Evolutionary conservation across 2,113 vertebrate genomes (phyloP), one percentile per base, ranked within the genome.

Genomic region (Hypanus sabinus): DNA sequence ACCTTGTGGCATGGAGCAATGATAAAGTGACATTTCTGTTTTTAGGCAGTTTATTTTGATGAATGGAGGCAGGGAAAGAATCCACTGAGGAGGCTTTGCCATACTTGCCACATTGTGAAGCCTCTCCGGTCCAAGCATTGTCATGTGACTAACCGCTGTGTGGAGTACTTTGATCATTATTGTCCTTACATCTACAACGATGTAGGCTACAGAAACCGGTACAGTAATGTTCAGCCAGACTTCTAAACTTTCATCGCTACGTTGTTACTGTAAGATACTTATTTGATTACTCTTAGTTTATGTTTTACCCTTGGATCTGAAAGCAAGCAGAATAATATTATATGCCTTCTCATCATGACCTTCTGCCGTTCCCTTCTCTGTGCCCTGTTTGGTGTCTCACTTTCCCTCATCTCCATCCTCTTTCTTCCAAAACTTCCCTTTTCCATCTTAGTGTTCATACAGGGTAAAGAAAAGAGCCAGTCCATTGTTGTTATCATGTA

Each of bases 121-220:
- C 95, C 95, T 16, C 94, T 96, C 91, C 95, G 94, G 38, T 93
- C 95, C 30, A 95, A 96, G 92, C 95, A 95, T 46, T 94, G 95
- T 79, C 94, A 94, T 16, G 76, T 95, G 57, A 95, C 95, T 70
- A 95, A 95, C 62, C 94, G 94, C 55, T 96, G 94, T 20, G 95
- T 95, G 57, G 77, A 94, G 57, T 55, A 94, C 36, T 96, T 96
- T 70, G 95, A 96, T 36, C 95, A 96, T 92, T 95, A 96, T 73
- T 95, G 95, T 94, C 95, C 95, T 94, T 96, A 95, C 36, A 94
- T 95, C 94, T 96, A 95, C 75, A 96, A 96, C 70, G 85, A 94
- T 18, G 94, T 96, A 33, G 95, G 95, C 77, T 94, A 94, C 33
- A 95, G 94, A 55, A 95, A 96, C 94, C 95, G 95, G 95, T 96